Evolutionary conservation across 2,888 invertebrate species (phyloP).

Genomic region (Bombylius major): DNA sequence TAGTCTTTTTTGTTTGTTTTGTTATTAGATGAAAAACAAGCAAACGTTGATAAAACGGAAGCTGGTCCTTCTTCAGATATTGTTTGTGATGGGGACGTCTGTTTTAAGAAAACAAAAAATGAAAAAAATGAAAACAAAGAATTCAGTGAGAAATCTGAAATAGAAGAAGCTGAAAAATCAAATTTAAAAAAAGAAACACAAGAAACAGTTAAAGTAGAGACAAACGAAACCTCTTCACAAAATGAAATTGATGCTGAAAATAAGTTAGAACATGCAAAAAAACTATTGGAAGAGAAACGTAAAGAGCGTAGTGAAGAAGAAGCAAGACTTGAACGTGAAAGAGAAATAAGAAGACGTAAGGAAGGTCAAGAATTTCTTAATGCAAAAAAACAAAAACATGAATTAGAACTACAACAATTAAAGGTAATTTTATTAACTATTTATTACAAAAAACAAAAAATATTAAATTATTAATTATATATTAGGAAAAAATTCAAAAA

Average conservation of each 20-base stretch:
- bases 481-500: constrained; percentile 40
- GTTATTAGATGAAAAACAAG: constrained; percentile 3
- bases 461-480: neutral
- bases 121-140: constrained; percentile 26
- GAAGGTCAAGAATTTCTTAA: constrained; percentile 61
- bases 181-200: constrained; percentile 7
- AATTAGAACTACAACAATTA: constrained; percentile 58
- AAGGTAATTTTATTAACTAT: constrained; percentile 33
- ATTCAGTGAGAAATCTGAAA: neutral
- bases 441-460: constrained; percentile 33
- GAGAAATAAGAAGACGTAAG: constrained; percentile 59
- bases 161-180: neutral
- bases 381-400: constrained; percentile 59
- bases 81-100: constrained; percentile 43
- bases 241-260: neutral
- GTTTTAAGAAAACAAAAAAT: constrained; percentile 26
- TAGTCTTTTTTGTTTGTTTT: too few species aligned
- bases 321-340: constrained; percentile 46
- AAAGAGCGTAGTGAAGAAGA: constrained; percentile 53
- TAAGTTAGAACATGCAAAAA: constrained; percentile 50
- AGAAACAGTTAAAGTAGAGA: constrained; percentile 18
- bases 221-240: constrained; percentile 19
- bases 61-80: constrained; percentile 25
- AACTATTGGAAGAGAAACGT: constrained; percentile 52
- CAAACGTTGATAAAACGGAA: neutral